Evolutionary conservation across 2,113 vertebrate species (phyloP).

Genomic region (Clarias gariepinus): DNA sequence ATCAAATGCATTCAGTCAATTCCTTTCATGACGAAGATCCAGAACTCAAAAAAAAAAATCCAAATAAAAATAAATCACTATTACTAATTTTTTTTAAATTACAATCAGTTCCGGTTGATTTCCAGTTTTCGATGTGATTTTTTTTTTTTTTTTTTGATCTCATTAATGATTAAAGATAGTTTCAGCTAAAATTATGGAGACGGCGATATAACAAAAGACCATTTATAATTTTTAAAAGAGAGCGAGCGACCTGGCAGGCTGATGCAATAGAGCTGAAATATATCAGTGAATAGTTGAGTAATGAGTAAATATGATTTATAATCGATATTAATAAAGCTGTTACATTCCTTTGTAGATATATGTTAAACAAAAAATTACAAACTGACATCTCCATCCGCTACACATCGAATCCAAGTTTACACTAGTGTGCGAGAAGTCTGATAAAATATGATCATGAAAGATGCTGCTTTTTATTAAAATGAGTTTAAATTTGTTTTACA

Average conservation of each 20-base stretch:
- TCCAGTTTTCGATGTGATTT: not conserved
- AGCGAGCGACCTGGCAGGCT: not conserved
- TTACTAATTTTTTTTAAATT: not conserved
- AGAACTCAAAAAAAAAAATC: not conserved
- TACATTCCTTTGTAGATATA: not conserved
- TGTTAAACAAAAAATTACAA: not conserved
- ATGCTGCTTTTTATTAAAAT: not conserved
- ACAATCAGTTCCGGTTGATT: not conserved
- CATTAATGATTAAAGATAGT: not conserved
- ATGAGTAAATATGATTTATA: not conserved
- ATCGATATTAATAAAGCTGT: not conserved
- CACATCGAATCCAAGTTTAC: not conserved
- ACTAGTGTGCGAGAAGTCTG: not conserved
- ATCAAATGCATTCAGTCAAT: constrained; percentile 11
- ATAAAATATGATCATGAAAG: too few relatives aligned
- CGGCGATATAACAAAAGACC: not conserved
- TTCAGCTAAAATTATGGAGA: not conserved
- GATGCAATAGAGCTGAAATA: not conserved
- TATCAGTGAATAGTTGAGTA: not conserved
- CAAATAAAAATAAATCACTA: not conserved
- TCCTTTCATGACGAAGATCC: not conserved
- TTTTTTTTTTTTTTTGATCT: not conserved
- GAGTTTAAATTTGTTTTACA: not conserved
- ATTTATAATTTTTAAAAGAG: not conserved
- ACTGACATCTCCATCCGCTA: not conserved